Evolutionary conservation across 2,113 vertebrate genomes (phyloP), one percentile per base, ranked within the genome.

Genomic region (Semicossyphus pulcher): DNA sequence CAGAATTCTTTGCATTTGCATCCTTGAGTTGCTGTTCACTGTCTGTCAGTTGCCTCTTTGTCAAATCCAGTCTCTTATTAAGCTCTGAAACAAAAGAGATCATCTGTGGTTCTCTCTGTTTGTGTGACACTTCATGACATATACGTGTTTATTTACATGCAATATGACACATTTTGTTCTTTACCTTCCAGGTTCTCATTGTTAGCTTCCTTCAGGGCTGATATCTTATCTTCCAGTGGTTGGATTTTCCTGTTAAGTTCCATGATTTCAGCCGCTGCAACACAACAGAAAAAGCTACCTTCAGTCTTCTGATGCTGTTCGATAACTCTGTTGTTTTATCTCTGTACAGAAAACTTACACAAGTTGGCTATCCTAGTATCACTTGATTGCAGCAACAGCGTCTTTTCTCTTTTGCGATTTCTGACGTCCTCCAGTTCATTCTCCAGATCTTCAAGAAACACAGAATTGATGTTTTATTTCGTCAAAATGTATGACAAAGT

Each of bases 241-340:
- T 32, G 16, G 36, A 80, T 62, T 75, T 85, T 71, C 14, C 7
- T 1, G 0, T 72, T 21, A 54, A 87, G 89, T 11, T 59, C 31
- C 49, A 71, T 58, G 25, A 88, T 88, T 31, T 81, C n/a, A 76
- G 45, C 18, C 11, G 59, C 89, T 87, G 54, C 3, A 56, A 37
- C 39, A 41, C 39, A 61, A 31, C 53, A 41, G 54, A 21, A 15
- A 42, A 25, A 7, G 4, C 3, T 11, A 5, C 51, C 12, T 2
- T 64, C 36, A 72, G 21, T 3, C 20, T 31, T 34, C 12, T 28
- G 15, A 48, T 34, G 7, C 2, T 0, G 9, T 58, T 25, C 20
- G 4, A 39, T 23, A 14, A 61, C 25, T 18, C 12, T 28, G 2
- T 65, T 9, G 1, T 4, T 6, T 8, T 26, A 44, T 45, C 16